Conservation (phyloP, 1,140 invertebrate species). For the Orussus abietinus region DNA sequence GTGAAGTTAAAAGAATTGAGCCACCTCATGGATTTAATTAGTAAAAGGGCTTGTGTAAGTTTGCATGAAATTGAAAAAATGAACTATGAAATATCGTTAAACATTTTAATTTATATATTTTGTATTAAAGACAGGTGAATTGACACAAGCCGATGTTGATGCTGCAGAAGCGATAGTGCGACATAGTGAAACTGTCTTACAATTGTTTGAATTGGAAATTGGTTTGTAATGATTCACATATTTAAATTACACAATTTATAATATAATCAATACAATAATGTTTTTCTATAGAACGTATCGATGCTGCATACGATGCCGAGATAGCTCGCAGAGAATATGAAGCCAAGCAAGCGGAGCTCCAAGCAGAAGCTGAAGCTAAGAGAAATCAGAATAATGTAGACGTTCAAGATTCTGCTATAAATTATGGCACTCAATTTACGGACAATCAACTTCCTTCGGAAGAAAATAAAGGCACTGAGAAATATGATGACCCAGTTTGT, state of each 20-base stretch:
- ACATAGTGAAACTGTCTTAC: slow-evolving; percentile 29
- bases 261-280: slow-evolving; percentile 4
- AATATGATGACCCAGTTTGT: no score
- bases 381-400: slow-evolving; percentile 8
- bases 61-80: background rate
- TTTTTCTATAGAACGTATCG: slow-evolving; percentile 26
- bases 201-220: slow-evolving; percentile 43
- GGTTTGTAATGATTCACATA: slow-evolving; percentile 50
- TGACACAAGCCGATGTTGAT: slow-evolving; percentile 28
- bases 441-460: background rate
- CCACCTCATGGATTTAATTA: slow-evolving; percentile 49
- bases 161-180: slow-evolving; percentile 28
- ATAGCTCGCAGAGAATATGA: slow-evolving; percentile 41
- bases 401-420: slow-evolving; percentile 1
- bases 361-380: slow-evolving; percentile 21
- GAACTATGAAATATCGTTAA: slow-evolving; percentile 1
- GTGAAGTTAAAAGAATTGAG: slow-evolving; percentile 37
- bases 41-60: slow-evolving; percentile 53
- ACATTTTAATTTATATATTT: slow-evolving; percentile 6
- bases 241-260: slow-evolving; percentile 33
- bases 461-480: slow-evolving; percentile 7
- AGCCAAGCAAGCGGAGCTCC: slow-evolving; percentile 33
- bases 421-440: background rate
- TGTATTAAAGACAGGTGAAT: slow-evolving; percentile 29
- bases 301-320: slow-evolving; percentile 36